These are phyloP conservation scores for Diogma glabrata DNA, from an alignment of 2,888 invertebrate species.

Conservation along the genomic window DNA sequence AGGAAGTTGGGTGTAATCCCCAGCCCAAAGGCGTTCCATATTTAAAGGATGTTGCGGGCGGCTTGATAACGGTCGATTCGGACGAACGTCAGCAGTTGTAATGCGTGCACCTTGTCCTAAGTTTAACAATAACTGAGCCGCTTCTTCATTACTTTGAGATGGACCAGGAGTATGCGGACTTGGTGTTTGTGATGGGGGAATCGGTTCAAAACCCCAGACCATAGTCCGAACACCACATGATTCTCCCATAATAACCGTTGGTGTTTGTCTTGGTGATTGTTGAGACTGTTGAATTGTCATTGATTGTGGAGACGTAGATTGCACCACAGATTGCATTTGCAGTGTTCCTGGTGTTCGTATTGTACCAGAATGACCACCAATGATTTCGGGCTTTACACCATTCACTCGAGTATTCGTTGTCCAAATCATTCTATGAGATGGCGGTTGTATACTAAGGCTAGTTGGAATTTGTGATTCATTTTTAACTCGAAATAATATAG, in stretches of 20 bases:
- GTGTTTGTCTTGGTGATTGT: constrained; percentile 48
- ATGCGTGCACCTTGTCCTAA: constrained; percentile 49
- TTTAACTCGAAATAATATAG: constrained; percentile 35
- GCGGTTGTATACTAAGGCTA: constrained; percentile 30
- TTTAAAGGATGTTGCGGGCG: constrained; percentile 54
- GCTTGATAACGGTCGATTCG: constrained; percentile 18
- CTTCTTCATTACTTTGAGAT: constrained; percentile 46
- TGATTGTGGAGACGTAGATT: constrained; percentile 33
- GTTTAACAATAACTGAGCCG: constrained; percentile 60
- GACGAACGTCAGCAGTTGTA: constrained; percentile 26
- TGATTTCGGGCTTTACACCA: constrained; percentile 72
- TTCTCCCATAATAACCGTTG: constrained; percentile 88
- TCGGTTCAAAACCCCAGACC: constrained; percentile 49
- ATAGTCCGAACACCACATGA: constrained; percentile 73
- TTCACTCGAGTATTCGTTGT: constrained; percentile 55
- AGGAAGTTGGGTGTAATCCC: constrained; percentile 73
- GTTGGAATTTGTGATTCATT: constrained; percentile 27
- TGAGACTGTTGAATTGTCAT: constrained; percentile 26
- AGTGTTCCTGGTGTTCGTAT: constrained; percentile 25
- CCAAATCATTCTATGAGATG: constrained; percentile 40
- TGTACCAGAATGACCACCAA: constrained; percentile 44
- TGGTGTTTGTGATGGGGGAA: constrained; percentile 41
- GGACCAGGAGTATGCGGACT: constrained; percentile 35
- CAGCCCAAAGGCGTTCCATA: constrained; percentile 87
- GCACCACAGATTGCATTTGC: constrained; percentile 28